Base-by-base conservation (phyloP, 2,888 invertebrate genomes). In the Bruchidius siliquastri region DNA sequence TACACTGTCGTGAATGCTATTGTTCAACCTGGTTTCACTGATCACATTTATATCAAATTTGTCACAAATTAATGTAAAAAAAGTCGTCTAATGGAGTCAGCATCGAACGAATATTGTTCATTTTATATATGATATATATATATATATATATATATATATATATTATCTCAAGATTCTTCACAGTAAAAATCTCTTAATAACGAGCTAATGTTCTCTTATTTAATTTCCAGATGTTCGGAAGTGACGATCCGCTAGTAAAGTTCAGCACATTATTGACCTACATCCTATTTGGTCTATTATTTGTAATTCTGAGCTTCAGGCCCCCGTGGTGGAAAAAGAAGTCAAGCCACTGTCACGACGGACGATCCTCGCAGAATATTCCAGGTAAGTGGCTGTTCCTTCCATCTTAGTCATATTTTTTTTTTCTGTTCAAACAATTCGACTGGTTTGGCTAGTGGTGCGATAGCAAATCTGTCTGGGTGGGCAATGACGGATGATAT, bases 291-390 rank as follows among this genome's bases (percentile, higher is more conserved):
- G 77, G 78, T 10, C 74, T 83, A 67, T 80, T 83, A 72, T 84
- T 83, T 75, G 71, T 84, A 26, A 68, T 84, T 30, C 73, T 83
- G 73, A 84, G 83, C 20, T 83, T 82, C 75, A 79, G 83, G 10
- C 84, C 84, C 22, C 82, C 84, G 2, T 85, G 85, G 85, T 83
- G 82, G 81, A 75, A 71, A 20, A 74, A 77, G 13, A 79, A 79
- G 72, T 70, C 75, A 18, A 67, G 73, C 21, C 72, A 76, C 4
- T 77, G 76, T 13, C 67, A 68, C 21, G 21, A 68, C 68, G 22
- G 20, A 20, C 68, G 21, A 21, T 6, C 21, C 10, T 2, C 22
- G 21, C 21, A 21, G 20, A 22, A 68, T 68, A 68, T 68, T 10
- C 68, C 68, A 68, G 68, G 68, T 68, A 68, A 68, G 67, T 26